A percentile compares a stretch with the other conserved stretches of the same genome.
Conservation (phyloP, 2,113 vertebrate genomes). For the Scolopax mira region DNA sequence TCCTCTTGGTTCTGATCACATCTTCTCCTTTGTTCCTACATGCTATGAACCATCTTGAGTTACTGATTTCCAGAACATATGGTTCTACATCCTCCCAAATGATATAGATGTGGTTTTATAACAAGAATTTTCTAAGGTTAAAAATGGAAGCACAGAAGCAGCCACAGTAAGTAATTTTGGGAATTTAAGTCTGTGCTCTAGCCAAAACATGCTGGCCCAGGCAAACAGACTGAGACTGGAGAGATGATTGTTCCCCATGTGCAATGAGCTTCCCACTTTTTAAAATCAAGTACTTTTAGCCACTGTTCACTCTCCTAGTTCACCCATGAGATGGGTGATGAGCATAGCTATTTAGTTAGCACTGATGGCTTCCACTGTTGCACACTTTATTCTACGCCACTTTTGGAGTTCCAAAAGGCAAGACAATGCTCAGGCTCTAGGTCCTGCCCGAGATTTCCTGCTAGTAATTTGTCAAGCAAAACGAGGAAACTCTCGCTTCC, state of each 20-base stretch:
- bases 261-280: not conserved
- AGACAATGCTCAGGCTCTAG: not conserved
- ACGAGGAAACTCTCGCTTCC: not conserved
- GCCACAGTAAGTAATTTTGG: not conserved
- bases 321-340: not conserved
- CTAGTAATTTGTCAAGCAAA: not conserved
- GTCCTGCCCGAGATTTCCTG: not conserved
- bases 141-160: not conserved
- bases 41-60: not conserved
- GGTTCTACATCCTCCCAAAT: not conserved
- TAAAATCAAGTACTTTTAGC: not conserved
- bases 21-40: not conserved
- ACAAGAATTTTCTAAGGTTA: not conserved
- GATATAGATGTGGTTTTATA: not conserved
- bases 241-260: not conserved
- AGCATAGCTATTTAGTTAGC: accelerated
- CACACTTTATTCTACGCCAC: not conserved
- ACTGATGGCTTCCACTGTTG: accelerated
- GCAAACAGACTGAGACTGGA: not conserved
- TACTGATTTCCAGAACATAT: not conserved
- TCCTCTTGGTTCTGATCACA: not conserved
- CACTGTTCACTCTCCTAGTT: not conserved
- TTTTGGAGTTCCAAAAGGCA: not conserved
- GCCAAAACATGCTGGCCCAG: not conserved
- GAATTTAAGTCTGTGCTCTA: not conserved